These are phyloP conservation scores for Plestiodon gilberti DNA, from an alignment of 2,113 vertebrate species.

Conservation along the genomic window DNA sequence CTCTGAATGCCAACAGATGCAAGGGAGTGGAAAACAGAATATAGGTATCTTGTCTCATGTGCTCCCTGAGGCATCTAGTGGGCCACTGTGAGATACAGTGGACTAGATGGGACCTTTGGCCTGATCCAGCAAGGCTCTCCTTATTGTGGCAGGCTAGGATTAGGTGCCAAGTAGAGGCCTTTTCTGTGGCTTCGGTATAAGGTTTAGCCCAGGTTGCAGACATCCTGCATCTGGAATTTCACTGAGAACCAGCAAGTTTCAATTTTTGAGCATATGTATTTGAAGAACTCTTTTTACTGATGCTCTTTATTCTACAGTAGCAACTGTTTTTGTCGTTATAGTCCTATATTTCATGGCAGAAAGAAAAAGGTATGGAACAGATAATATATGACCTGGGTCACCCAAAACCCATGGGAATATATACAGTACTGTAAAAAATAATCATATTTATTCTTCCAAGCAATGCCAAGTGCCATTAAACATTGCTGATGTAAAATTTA, in stretches of 20 bases:
- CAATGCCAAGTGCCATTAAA: constrained; percentile 45
- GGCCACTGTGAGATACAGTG: too few species aligned
- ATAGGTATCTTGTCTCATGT: too few species aligned
- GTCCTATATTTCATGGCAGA: constrained; percentile 45
- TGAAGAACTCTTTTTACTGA: background rate
- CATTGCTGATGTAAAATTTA: constrained; percentile 42
- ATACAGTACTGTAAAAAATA: constrained; percentile 5
- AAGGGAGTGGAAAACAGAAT: too few species aligned
- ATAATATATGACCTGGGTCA: constrained; percentile 43
- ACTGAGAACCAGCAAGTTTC: background rate
- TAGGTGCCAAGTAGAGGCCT: background rate
- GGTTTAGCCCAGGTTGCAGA: constrained; percentile 10
- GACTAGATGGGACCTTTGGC: too few species aligned
- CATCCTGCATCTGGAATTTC: background rate
- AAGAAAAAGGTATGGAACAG: constrained; percentile 32
- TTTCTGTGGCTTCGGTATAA: background rate
- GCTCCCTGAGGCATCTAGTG: too few species aligned
- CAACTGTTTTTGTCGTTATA: constrained; percentile 58
- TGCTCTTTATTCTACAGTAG: constrained; percentile 38
- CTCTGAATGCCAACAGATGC: too few species aligned
- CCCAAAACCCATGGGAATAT: constrained; percentile 40
- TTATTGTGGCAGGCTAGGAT: background rate
- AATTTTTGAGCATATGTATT: background rate
- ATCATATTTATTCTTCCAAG: constrained; percentile 50
- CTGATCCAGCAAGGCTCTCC: too few species aligned